Base-by-base conservation (phyloP, 2,888 invertebrate genomes). In the Lobophora halterata region DNA sequence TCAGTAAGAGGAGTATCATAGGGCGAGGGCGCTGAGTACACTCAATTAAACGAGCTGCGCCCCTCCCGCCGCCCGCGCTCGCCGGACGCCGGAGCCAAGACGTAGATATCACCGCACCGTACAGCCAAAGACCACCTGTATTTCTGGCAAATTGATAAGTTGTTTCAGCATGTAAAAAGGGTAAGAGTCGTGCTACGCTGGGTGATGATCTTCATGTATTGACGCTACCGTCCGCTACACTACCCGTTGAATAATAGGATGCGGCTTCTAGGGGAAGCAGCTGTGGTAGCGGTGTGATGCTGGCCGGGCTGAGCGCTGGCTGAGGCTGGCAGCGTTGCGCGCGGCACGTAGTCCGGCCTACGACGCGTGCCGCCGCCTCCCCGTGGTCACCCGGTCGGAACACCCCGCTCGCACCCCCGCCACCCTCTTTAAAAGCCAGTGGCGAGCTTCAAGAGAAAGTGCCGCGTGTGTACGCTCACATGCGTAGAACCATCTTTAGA, bases 381-480 rank as follows among this genome's bases (percentile, higher is more conserved):
- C 89, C 89, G 85, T 88, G 89, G 89, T 89, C 90, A 90, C 90
- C 90, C 83, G 76, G 59, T 78, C 74, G 80, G 77, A 81, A 80
- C 82, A 65, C 65, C 65, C 75, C 72, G 54, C 55, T 55, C 56
- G 63, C 46, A 65, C 67, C 66, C 46, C 64, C 66, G 59, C 78
- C 83, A 74, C 82, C 86, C 85, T 79, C 83, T 85, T 87, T 85
- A 86, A 87, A 88, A 88, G 88, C 88, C 88, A 87, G 82, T 86
- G 88, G 87, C 87, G 87, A 88, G 89, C 88, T 89, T 83, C 86
- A 85, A 88, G 89, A 89, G 88, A 88, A 88, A 88, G 86, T 87
- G 88, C 88, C 86, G 79, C 83, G 82, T 86, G 77, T 82, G 80
- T 80, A 82, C 77, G 68, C 83, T 79, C 83, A 85, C 86, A 85